Base-by-base conservation (phyloP, 2,113 vertebrate genomes). In the Poeciliopsis retropinna region DNA sequence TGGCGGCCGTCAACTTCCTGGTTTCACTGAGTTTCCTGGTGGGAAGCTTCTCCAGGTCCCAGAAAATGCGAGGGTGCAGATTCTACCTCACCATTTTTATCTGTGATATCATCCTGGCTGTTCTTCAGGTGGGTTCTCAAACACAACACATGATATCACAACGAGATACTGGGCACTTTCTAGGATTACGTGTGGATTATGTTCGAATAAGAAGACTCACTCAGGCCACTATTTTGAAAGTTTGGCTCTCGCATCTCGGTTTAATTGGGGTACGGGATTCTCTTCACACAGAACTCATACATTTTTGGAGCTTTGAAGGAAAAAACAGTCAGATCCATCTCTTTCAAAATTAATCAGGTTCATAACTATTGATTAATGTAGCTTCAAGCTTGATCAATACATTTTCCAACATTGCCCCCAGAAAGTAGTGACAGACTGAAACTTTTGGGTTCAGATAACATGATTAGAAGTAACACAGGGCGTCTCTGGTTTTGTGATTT, bases 61-160 rank as follows among this genome's bases (percentile, higher is more conserved):
- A 78, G 41, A n/a, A 83, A 22, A 82, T 91, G 66, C 93, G 95
- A 1, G 92, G 95, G 0, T 94, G 95, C 4, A 87, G 83, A 37
- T 97, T 97, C 85, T 96, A 96, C 91, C 90, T 97, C 84, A 83
- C 83, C 7, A 85, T 95, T 9, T 87, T 96, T 5, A 91, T 96
- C 64, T 78, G 88, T 54, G 92, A 95, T 2, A 94, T 94, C 54
- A 75, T 96, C 70, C 73, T 96, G 80, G 96, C 95, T 10, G 85
- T 94, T 1, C n/a, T 96, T 73, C 94, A 93, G 86, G 92, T 93
- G 70, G 85, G 89, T 39, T 32, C 15, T 17, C 27, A 63, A 5
- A 39, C 19, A 25, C 17, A 32, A 67, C 0, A 71, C 28, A 54
- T 2, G 7, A 51, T 28, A 13, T 15, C n/a, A 9, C 27, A 41